phyloP scores from a whole-genome alignment of 2,797 vertebrate species.

The Syngnathus acus region DNA sequence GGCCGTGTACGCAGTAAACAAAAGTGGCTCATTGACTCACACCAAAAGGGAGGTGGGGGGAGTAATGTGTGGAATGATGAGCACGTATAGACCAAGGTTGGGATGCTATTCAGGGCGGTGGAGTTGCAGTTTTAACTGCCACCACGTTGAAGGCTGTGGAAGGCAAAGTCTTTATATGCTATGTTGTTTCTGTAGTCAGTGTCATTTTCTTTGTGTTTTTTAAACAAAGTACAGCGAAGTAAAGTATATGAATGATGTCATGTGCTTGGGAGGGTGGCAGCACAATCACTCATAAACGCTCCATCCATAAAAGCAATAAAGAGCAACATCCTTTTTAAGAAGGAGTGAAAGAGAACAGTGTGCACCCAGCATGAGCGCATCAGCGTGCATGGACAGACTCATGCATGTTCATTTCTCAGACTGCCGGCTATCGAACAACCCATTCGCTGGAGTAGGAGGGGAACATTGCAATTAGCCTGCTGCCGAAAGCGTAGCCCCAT shows the following conservation, averaged over 20 bases:
- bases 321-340: slow-evolving; percentile 14
- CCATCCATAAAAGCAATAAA: slow-evolving; percentile 19
- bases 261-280: slow-evolving; percentile 8
- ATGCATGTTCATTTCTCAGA: slow-evolving; percentile 44
- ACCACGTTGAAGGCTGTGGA: slow-evolving; percentile 36
- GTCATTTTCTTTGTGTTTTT: slow-evolving; percentile 6
- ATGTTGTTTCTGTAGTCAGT: slow-evolving; percentile 15
- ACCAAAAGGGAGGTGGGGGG: slow-evolving; percentile 61
- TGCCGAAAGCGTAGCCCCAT: slow-evolving; percentile 53
- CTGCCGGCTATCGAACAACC: slow-evolving; percentile 52
- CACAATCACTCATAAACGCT: slow-evolving; percentile 7
- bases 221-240: background rate
- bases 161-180: slow-evolving; percentile 5
- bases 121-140: slow-evolving; percentile 48
- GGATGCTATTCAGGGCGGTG: slow-evolving; percentile 61
- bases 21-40: slow-evolving; percentile 55
- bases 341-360: slow-evolving; percentile 21
- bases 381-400: slow-evolving; percentile 35
- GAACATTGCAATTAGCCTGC: slow-evolving; percentile 61
- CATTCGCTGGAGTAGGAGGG: slow-evolving; percentile 51
- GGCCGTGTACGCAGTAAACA: slow-evolving; percentile 55
- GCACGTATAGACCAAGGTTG: slow-evolving; percentile 51
- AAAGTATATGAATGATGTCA: slow-evolving; percentile 1
- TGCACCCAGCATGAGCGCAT: slow-evolving; percentile 19
- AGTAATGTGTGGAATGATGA: slow-evolving; percentile 65